Base-by-base conservation (phyloP, 2,797 vertebrate genomes). In the Thaleichthys pacificus region DNA sequence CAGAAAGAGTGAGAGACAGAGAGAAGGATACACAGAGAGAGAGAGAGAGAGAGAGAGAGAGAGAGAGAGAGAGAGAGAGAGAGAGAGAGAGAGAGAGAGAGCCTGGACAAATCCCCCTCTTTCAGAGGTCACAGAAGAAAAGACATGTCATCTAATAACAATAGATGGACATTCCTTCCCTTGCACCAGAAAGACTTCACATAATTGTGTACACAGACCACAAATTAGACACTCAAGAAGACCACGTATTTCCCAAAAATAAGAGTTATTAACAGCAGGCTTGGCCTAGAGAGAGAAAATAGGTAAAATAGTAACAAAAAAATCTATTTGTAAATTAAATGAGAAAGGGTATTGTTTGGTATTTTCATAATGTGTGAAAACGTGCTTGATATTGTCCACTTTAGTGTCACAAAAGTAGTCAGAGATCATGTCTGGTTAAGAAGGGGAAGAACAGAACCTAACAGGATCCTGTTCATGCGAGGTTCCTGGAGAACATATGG, bases 401-500 rank as follows among this genome's bases (percentile, higher is more conserved):
- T 47, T 47, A 47, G 42, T 47, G 42, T 47, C 42, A 14, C 42
- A 11, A 47, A 47, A 14, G 42, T 47, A 47, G 42, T n/a, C 51
- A 56, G 51, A 19, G 21, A 26, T 22, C 11, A 12, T 26, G 24
- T 61, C 61, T 66, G 75, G 66, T 65, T 76, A 67, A 28, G 58
- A 24, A 63, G 80, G 60, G 30, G 17, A 42, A 19, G 21, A 69
- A 69, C 51, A 5, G 60, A 89, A 88, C 87, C 86, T 76, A 89
- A 87, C 78, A 85, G 77, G 86, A 74, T 82, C 54, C 51, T 62
- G 87, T 90, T 89, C 84, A 90, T 89, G 83, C 75, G 9, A 86
- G 70, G 58, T 75, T 88, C 82, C 82, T 82, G 81, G 78, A 73
- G 86, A 89, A 88, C 92, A 92, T 91, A 87, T 92, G 91, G 89